Percentiles rank a stretch among this genome's conserved stretches.
These are phyloP conservation scores for Hydrophis major DNA, from an alignment of 2,797 vertebrate species.

Conservation along the genomic window DNA sequence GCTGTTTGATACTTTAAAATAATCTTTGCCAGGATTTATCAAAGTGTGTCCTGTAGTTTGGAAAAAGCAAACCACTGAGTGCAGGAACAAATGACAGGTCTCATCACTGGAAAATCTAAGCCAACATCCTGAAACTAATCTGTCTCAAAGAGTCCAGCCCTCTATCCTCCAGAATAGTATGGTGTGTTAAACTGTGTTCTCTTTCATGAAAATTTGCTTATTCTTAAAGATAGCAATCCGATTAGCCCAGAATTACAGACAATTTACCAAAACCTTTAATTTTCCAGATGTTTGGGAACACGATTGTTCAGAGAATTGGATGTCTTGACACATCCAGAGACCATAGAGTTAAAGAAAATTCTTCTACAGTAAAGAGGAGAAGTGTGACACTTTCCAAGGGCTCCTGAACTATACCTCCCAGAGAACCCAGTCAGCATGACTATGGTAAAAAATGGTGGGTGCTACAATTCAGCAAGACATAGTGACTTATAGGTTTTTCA, in stretches of 20 bases:
- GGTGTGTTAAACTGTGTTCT: neutral
- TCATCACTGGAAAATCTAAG: neutral
- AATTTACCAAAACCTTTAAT: neutral
- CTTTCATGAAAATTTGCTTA: neutral
- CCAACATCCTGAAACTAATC: neutral
- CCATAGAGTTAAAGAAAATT: neutral
- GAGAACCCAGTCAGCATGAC: neutral
- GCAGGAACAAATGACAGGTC: neutral
- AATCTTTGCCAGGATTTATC: neutral
- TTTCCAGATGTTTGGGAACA: neutral
- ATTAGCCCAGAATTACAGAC: neutral
- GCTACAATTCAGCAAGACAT: neutral
- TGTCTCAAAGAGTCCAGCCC: neutral
- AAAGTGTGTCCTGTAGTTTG: neutral
- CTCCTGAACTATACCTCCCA: neutral
- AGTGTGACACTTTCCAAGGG: neutral
- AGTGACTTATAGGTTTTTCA: neutral
- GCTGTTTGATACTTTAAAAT: neutral
- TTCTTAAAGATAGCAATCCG: neutral
- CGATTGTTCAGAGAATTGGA: neutral
- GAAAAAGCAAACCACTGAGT: neutral
- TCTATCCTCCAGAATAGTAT: neutral
- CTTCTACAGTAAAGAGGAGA: neutral
- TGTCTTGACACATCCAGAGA: neutral
- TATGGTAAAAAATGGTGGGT: neutral